Evolutionary conservation across 2,113 vertebrate genomes (phyloP).

Genomic region (Melanerpes formicivorus): DNA sequence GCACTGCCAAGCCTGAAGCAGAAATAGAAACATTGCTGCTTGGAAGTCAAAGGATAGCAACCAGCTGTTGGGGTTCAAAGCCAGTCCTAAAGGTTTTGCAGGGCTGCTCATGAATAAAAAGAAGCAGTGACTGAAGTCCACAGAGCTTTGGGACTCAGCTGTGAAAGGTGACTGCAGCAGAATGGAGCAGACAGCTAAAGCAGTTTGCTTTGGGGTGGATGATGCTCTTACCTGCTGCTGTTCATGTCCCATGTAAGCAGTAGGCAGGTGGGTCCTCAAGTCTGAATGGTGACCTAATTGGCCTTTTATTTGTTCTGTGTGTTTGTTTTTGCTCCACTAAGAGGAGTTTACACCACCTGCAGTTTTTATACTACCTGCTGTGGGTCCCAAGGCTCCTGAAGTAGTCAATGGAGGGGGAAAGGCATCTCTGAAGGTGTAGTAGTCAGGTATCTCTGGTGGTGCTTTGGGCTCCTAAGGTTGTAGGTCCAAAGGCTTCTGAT

Average conservation of each 20-base stretch:
- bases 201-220: not conserved
- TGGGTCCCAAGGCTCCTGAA: too few relatives aligned
- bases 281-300: not conserved
- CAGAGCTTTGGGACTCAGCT: not conserved
- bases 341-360: not conserved
- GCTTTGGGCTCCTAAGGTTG: too few relatives aligned
- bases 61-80: not conserved
- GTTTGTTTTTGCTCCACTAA: not conserved
- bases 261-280: not conserved
- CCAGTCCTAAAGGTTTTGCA: not conserved
- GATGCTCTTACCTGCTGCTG: not conserved
- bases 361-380: not conserved
- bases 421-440: too few relatives aligned
- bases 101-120: not conserved
- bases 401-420: too few relatives aligned
- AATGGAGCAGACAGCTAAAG: not conserved
- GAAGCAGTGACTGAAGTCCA: not conserved
- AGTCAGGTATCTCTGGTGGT: too few relatives aligned
- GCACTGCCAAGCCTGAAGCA: not conserved
- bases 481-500: not conserved
- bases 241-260: not conserved
- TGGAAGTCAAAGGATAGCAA: not conserved
- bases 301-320: not conserved
- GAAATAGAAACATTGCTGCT: not conserved
- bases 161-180: not conserved